These are phyloP conservation scores for Bellardia bayeri DNA, from an alignment of 2,888 invertebrate species.

Conservation along the genomic window DNA sequence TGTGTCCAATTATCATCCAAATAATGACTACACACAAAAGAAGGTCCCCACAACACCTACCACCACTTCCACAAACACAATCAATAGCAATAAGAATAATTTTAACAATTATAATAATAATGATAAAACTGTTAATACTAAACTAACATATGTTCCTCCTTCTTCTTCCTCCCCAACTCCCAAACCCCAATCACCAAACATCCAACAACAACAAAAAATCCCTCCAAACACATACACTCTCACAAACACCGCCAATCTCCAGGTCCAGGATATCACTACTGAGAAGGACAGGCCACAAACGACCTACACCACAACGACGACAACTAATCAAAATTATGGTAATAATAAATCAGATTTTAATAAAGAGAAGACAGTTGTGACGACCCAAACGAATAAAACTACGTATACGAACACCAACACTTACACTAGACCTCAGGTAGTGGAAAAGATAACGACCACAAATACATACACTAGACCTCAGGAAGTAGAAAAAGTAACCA, in stretches of 20 bases:
- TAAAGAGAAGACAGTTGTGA: slow-evolving; percentile 75
- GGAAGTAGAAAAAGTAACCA: slow-evolving; percentile 27
- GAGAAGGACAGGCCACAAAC: slow-evolving; percentile 78
- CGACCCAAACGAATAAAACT: slow-evolving; percentile 55
- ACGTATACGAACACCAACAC: slow-evolving; percentile 54
- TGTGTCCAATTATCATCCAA: slow-evolving; percentile 78
- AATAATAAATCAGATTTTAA: slow-evolving; percentile 78
- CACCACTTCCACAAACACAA: slow-evolving; percentile 66
- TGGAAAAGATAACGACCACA: slow-evolving; percentile 47
- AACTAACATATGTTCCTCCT: slow-evolving; percentile 82
- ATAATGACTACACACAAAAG: slow-evolving; percentile 79
- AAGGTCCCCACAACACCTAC: slow-evolving; percentile 76
- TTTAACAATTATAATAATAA: slow-evolving; percentile 67
- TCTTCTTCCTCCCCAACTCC: slow-evolving; percentile 76
- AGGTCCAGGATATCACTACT: slow-evolving; percentile 79
- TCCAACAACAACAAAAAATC: slow-evolving; percentile 55
- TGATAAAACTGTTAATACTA: slow-evolving; percentile 69
- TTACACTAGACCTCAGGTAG: slow-evolving; percentile 35
- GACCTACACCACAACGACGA: slow-evolving; percentile 77
- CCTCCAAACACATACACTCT: slow-evolving; percentile 60
- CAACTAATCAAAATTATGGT: slow-evolving; percentile 77
- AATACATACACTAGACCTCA: slow-evolving; percentile 8
- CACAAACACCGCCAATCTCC: slow-evolving; percentile 52
- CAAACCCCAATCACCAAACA: slow-evolving; percentile 69
- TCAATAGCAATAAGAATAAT: slow-evolving; percentile 71